Conservation (phyloP, 2,797 vertebrate species). For the Acridotheres tristis region DNA sequence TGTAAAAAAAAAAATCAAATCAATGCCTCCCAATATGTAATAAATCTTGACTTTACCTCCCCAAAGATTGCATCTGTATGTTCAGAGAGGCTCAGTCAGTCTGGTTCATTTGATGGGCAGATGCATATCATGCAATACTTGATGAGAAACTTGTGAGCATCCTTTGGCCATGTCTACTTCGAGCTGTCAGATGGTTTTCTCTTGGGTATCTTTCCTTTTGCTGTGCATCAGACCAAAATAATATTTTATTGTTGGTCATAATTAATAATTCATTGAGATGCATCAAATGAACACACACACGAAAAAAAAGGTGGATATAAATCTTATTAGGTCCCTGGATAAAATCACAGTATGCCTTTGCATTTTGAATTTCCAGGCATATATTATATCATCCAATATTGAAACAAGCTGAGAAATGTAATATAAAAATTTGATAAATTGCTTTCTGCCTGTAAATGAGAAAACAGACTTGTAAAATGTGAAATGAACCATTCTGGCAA, state of each 20-base stretch:
- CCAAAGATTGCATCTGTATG: constrained; percentile 66
- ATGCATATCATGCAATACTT: constrained; percentile 60
- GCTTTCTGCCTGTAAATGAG: constrained; percentile 78
- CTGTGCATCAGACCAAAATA: constrained; percentile 79
- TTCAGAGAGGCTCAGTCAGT: constrained; percentile 60
- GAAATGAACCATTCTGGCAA: constrained; percentile 81
- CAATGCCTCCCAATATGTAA: constrained; percentile 36
- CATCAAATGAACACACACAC: constrained; percentile 69
- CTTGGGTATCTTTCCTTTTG: constrained; percentile 68
- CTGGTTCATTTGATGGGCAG: constrained; percentile 74
- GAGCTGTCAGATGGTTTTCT: constrained; percentile 75
- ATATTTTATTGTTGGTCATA: constrained; percentile 79
- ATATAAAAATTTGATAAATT: constrained; percentile 80
- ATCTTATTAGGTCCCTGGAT: constrained; percentile 77
- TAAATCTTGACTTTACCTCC: constrained; percentile 65
- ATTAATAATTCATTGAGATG: constrained; percentile 85
- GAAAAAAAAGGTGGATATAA: constrained; percentile 70
- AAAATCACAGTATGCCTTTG: constrained; percentile 69
- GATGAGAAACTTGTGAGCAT: constrained; percentile 61
- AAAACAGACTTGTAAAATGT: constrained; percentile 83
- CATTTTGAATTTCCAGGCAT: constrained; percentile 68
- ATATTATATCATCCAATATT: constrained; percentile 73
- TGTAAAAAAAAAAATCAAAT: constrained; percentile 56
- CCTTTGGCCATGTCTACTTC: constrained; percentile 61
- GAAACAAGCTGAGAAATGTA: constrained; percentile 75